Evolutionary conservation across 2,113 vertebrate genomes (phyloP), one percentile per base, ranked within the genome.

Genomic region (Centropus unirufus): DNA sequence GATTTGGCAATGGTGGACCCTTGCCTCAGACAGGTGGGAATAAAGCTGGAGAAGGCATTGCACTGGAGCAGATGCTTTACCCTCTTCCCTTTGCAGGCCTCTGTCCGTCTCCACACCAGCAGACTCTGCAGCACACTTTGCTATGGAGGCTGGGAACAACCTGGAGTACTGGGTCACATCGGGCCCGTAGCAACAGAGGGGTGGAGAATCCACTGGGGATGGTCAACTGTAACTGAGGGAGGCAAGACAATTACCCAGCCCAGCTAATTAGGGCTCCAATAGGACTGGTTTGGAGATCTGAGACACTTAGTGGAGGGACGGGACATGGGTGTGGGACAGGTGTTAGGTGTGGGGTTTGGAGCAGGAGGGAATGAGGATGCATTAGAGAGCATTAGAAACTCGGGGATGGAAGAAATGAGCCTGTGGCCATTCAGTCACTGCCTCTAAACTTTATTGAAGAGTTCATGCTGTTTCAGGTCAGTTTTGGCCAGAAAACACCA

Each of bases 1-100:
- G 46, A 26, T 26, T 34, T 69, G 49, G 39, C 57, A 51, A 9
- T 2, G 1, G 5, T 4, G 1, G 34, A 23, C 18, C 27, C 3
- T 90, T 9, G 21, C 49, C 40, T 66, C 4, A 0, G 5, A 23
- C 36, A 61, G 30, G 16, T 44, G n/a, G 42, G 42, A 85, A 26
- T 74, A 62, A 44, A 0, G 0, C 32, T 34, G 52, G 27, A 82
- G 83, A 88, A 75, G 20, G 4, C 16, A 12, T 1, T 85, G 66
- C 30, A 29, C 21, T 2, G 1, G 14, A 83, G 24, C 39, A 63
- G n/a, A 20, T 49, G 64, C 54, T 76, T 58, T 21, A 49, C 4
- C 42, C 30, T 22, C 36, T n/a, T 72, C 39, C 39, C 18, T 64
- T 63, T 75, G 42, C 39, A 52, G 22, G 6, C 8, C 34, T 16